phyloP scores from a whole-genome alignment of 2,797 vertebrate genomes.

The Gobio occitaniae region DNA sequence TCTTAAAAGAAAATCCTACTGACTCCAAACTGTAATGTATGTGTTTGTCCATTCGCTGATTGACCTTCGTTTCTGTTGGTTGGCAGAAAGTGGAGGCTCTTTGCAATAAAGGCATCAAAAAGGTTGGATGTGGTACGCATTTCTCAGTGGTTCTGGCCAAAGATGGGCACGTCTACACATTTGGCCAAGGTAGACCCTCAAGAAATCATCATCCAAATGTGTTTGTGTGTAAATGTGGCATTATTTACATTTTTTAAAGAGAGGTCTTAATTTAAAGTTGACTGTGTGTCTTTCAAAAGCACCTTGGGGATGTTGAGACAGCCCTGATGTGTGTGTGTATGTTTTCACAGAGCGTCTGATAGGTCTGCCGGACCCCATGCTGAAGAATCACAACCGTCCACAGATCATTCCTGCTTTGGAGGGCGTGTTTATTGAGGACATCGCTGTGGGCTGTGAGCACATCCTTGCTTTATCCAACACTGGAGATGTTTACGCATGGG shows the following conservation, averaged over 20 bases:
- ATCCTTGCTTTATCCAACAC: constrained; percentile 79
- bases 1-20: neutral
- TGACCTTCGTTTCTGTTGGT: neutral
- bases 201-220: neutral
- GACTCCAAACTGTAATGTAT: neutral
- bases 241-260: neutral
- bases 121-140: constrained; percentile 81
- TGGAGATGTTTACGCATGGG: constrained; percentile 83
- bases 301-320: neutral
- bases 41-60: neutral
- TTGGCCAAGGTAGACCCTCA: constrained; percentile 79
- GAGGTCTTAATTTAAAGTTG: neutral
- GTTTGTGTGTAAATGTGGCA: neutral
- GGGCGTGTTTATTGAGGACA: constrained; percentile 80
- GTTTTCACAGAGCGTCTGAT: constrained; percentile 78
- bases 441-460: constrained; percentile 83
- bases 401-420: constrained; percentile 82
- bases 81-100: constrained; percentile 82
- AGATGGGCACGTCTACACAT: constrained; percentile 83
- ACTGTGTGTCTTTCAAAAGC: neutral
- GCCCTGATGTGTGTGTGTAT: neutral
- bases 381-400: constrained; percentile 81
- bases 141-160: constrained; percentile 81
- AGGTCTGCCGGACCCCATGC: constrained; percentile 82
- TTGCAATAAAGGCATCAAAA: constrained; percentile 83